Evolutionary conservation across 2,113 vertebrate genomes (phyloP), one percentile per base, ranked within the genome.

Genomic region (Lagopus leucura): DNA sequence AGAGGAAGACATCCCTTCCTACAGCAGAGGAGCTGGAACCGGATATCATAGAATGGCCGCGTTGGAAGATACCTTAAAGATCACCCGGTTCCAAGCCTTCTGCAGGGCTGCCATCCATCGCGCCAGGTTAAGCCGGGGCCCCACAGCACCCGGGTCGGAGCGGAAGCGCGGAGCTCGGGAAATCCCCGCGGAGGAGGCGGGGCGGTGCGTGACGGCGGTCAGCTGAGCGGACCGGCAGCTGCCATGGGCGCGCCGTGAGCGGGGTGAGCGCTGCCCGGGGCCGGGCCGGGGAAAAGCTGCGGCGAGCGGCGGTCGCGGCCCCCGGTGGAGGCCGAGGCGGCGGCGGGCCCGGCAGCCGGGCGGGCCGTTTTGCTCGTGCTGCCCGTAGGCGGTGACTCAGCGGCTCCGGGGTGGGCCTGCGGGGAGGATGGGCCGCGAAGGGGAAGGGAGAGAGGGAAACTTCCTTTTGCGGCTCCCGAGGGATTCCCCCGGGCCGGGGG

Each of bases 221-320:
- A 95, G 94, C 95, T 95, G 95, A 94, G 88, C 57, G 69, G 30
- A 77, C 48, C 47, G 8, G 78, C 60, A 1, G 64, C 57, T 3
- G 70, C 70, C 72, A 86, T 92, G 93, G 95, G 82, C 34, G n/a
- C 34, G 38, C 47, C 6, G 80, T 93, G 91, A 96, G 19, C 11
- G 64, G 42, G 57, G 91, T 82, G 66, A 92, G 78, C 43, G 52
- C 47, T 36, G 20, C 43, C 13, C 8, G 40, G 38, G 61, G 8
- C 13, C 25, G 36, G 27, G 38, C 36, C 17, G 45, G n/a, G 13
- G 6, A 11, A 9, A 16, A 11, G 30, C 15, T 15, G 47, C 13
- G 27, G 6, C 21, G 34, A 15, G 24, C 27, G 40, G 54, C 11
- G 43, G 75, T 1, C 40, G 42, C 42, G 3, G 3, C 21, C 21